These are phyloP conservation scores for Lipophrys pholis DNA, from an alignment of 2,113 vertebrate genomes.

Conservation along the genomic window DNA sequence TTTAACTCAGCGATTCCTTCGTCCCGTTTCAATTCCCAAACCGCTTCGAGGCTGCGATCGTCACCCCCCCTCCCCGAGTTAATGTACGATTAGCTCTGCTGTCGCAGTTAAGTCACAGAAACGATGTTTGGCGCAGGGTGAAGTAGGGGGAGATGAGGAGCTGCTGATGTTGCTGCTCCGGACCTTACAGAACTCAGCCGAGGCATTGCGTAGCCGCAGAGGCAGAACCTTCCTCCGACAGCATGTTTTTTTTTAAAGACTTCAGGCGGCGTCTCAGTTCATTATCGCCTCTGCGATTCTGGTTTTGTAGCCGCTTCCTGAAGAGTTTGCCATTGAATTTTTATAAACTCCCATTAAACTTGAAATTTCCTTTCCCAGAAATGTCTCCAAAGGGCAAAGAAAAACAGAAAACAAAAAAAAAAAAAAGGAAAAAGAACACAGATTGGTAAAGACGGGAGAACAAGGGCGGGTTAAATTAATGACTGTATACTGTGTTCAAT, in stretches of 20 bases:
- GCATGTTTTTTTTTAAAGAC: constrained; percentile 28
- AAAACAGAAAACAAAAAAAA: not conserved
- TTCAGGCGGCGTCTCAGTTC: not conserved
- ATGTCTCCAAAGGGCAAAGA: not conserved
- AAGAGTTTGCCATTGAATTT: constrained; percentile 15
- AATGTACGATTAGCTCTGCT: constrained; percentile 30
- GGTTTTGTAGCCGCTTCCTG: not conserved
- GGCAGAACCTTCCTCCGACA: constrained; percentile 7
- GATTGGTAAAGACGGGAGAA: not conserved
- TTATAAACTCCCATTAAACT: constrained; percentile 24
- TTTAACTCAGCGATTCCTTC: constrained; percentile 38
- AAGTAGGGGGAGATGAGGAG: not conserved
- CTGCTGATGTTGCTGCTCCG: constrained; percentile 34
- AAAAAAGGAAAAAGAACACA: not conserved
- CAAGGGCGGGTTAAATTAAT: not conserved
- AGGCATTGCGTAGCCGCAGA: constrained; percentile 39
- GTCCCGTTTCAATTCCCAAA: constrained; percentile 37
- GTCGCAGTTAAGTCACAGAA: constrained; percentile 36
- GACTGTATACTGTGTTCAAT: not conserved
- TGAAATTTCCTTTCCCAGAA: constrained; percentile 15
- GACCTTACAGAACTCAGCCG: constrained; percentile 37
- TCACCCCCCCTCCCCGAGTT: constrained; percentile 9
- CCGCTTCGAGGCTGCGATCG: constrained; percentile 3
- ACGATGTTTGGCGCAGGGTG: constrained; percentile 10
- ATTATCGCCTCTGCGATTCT: constrained; percentile 14